These are phyloP conservation scores for Lymantria monacha DNA, from an alignment of 2,888 invertebrate species.

Conservation along the genomic window DNA sequence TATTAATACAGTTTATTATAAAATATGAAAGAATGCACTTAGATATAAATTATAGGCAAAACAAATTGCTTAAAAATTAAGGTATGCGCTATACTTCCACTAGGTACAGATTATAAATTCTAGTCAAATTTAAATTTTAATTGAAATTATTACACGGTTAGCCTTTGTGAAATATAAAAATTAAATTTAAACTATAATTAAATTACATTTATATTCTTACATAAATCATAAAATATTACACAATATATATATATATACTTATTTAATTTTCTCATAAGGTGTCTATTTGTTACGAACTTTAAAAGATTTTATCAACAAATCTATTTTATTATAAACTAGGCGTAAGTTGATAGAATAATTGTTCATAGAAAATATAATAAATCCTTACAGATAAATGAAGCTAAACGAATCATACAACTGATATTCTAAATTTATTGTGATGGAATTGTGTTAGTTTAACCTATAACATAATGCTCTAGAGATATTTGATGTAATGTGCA, in stretches of 20 bases:
- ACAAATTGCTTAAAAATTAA: not conserved
- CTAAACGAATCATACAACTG: constrained; percentile 76
- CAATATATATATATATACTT: constrained; percentile 30
- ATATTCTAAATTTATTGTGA: constrained; percentile 82
- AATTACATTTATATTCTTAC: constrained; percentile 32
- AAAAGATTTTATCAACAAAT: constrained; percentile 80
- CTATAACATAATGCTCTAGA: constrained; percentile 49
- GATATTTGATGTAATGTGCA: constrained; percentile 28
- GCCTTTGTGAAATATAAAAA: constrained; percentile 41
- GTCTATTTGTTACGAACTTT: constrained; percentile 60
- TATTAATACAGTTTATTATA: not conserved
- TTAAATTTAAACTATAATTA: constrained; percentile 33
- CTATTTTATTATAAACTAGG: constrained; percentile 63
- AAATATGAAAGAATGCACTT: not conserved
- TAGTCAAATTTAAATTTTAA: constrained; percentile 74
- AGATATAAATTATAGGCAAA: not conserved
- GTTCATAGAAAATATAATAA: constrained; percentile 35
- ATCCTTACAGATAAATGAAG: constrained; percentile 46
- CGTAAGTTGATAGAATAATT: constrained; percentile 38
- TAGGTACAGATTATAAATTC: constrained; percentile 68
- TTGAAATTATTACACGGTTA: constrained; percentile 49
- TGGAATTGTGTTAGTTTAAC: constrained; percentile 77
- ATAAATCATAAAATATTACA: constrained; percentile 34
- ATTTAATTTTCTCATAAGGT: constrained; percentile 43
- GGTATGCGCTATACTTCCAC: constrained; percentile 37